These are phyloP conservation scores for Ecliptopera silaceata DNA, from an alignment of 2,888 invertebrate species.

Conservation along the genomic window DNA sequence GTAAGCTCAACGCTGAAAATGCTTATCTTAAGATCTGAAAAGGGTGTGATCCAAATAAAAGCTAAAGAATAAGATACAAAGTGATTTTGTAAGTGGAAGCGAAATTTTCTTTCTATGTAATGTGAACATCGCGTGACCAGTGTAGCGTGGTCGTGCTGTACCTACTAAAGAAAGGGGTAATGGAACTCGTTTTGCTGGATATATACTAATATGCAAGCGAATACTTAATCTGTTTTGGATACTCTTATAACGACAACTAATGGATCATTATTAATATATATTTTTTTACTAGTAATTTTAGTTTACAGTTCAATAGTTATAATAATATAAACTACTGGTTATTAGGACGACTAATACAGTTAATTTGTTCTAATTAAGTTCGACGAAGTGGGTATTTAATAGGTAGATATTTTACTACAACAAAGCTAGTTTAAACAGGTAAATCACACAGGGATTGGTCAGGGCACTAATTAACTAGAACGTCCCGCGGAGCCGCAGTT, in stretches of 20 bases:
- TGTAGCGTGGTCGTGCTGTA: constrained; percentile 49
- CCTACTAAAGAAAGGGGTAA: constrained; percentile 54
- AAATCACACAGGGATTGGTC: constrained; percentile 67
- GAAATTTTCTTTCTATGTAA: constrained; percentile 72
- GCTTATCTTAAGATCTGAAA: constrained; percentile 28
- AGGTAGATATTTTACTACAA: neutral
- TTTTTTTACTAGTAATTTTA: too few relatives aligned
- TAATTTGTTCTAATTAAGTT: constrained; percentile 11
- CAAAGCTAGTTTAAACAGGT: constrained; percentile 33
- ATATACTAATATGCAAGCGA: constrained; percentile 35
- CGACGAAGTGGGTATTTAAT: neutral
- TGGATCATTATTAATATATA: too few relatives aligned
- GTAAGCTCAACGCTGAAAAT: constrained; percentile 23
- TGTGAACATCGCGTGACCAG: constrained; percentile 74
- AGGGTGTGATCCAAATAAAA: constrained; percentile 32
- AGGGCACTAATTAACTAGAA: constrained; percentile 75
- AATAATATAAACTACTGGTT: too few relatives aligned
- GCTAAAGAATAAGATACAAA: constrained; percentile 66
- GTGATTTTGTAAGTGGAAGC: constrained; percentile 78
- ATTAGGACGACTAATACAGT: too few relatives aligned
- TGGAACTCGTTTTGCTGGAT: constrained; percentile 52
- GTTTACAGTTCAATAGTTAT: too few relatives aligned
- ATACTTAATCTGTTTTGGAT: constrained; percentile 17
- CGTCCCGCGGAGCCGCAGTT: constrained; percentile 72
- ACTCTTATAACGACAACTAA: too few relatives aligned